phyloP scores from a whole-genome alignment of 2,113 vertebrate species.

The Pteronura brasiliensis region DNA sequence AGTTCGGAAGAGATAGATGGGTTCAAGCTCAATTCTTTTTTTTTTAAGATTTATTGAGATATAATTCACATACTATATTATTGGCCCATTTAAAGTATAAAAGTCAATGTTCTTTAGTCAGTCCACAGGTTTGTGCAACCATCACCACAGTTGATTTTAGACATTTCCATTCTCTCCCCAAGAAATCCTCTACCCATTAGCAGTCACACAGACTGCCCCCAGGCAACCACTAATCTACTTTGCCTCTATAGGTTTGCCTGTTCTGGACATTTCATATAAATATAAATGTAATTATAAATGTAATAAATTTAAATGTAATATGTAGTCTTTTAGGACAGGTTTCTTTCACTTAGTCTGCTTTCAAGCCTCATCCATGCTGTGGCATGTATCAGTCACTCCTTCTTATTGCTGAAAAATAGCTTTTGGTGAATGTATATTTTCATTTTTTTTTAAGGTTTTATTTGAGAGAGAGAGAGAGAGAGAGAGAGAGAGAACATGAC shows the following conservation, averaged over 20 bases:
- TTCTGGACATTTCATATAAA: neutral
- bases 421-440: slow-evolving; percentile 1
- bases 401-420: slow-evolving; percentile 5
- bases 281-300: neutral
- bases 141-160: neutral
- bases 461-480: neutral
- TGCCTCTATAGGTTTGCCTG: neutral
- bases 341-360: slow-evolving; percentile 4
- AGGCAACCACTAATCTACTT: neutral
- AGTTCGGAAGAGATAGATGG: neutral
- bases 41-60: neutral
- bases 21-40: neutral
- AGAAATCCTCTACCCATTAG: neutral
- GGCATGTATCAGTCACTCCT: neutral
- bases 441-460: neutral
- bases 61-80: neutral
- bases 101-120: neutral
- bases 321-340: neutral
- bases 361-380: neutral
- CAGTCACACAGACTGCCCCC: neutral
- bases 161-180: neutral
- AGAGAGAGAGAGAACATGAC: neutral
- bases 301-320: neutral
- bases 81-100: neutral
- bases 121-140: neutral